Conservation (phyloP, 2,888 invertebrate species). For the Drosophila glabriapex region DNA sequence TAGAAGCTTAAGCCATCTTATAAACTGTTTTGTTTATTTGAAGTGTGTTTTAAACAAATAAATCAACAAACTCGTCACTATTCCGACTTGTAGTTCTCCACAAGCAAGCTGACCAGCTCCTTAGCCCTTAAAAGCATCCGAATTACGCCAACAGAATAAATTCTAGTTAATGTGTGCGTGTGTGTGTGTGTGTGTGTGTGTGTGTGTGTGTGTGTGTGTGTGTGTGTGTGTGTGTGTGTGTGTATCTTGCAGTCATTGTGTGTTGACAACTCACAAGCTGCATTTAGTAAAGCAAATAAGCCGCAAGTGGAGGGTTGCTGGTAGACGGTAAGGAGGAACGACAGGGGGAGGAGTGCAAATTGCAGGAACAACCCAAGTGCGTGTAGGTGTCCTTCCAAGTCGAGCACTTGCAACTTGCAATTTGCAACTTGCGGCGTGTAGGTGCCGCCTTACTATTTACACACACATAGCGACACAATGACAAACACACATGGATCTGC, state of each 20-base stretch:
- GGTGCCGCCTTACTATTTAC: conserved; percentile 44
- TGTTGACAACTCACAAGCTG: conserved; percentile 79
- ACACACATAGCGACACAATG: conserved; percentile 17
- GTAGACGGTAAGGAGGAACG: background rate
- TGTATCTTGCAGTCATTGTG: conserved; percentile 40
- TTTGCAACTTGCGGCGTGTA: conserved; percentile 15
- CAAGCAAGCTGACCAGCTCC: conserved; percentile 12
- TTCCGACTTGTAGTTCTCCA: background rate
- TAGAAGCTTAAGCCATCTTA: background rate
- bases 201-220: background rate
- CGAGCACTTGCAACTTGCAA: conserved; percentile 9
- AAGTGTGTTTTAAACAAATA: conserved; percentile 5
- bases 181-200: background rate
- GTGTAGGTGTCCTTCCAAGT: conserved; percentile 18
- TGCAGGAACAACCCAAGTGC: conserved; percentile 34
- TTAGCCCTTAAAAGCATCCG: background rate
- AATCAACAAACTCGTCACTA: conserved; percentile 7
- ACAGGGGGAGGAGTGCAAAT: conserved; percentile 49
- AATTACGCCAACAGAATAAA: background rate
- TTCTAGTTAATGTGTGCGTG: background rate
- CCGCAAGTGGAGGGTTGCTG: conserved; percentile 10
- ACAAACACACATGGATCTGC: background rate
- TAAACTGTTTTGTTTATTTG: background rate
- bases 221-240: conserved; percentile 1
- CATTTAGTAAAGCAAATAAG: conserved; percentile 80